Evolutionary conservation across 2,113 vertebrate species (phyloP).

Genomic region (Pholis gunnellus): DNA sequence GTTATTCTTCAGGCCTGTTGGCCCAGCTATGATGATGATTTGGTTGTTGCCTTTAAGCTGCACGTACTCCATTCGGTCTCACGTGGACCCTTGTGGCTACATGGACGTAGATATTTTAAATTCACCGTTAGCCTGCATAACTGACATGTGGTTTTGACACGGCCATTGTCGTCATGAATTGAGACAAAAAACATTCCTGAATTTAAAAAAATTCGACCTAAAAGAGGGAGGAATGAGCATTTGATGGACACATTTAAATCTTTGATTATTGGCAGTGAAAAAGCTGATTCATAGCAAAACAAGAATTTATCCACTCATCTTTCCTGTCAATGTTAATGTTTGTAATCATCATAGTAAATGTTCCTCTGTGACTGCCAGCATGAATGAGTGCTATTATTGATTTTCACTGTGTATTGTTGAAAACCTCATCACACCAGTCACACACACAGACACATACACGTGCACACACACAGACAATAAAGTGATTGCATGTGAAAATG

Average conservation of each 20-base stretch:
- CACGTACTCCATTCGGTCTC: neutral
- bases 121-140: too few relatives aligned
- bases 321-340: conserved; percentile 10
- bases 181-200: neutral
- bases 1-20: neutral
- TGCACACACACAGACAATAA: neutral
- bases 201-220: neutral
- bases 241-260: neutral
- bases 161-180: neutral
- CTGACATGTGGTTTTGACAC: neutral
- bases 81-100: neutral
- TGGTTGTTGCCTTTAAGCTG: neutral
- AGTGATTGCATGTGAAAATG: conserved; percentile 5
- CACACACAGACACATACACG: neutral
- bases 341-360: conserved; percentile 6
- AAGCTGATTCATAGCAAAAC: neutral
- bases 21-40: neutral
- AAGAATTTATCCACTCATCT: neutral
- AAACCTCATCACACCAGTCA: conserved; percentile 3
- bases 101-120: neutral
- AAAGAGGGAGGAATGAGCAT: neutral
- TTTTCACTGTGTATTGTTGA: conserved; percentile 5
- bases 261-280: neutral
- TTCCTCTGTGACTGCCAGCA: conserved; percentile 4
- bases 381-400: conserved; percentile 16